Evolutionary conservation across 2,888 invertebrate genomes (phyloP), one percentile per base, ranked within the genome.

Genomic region (Argyra leucocephala): DNA sequence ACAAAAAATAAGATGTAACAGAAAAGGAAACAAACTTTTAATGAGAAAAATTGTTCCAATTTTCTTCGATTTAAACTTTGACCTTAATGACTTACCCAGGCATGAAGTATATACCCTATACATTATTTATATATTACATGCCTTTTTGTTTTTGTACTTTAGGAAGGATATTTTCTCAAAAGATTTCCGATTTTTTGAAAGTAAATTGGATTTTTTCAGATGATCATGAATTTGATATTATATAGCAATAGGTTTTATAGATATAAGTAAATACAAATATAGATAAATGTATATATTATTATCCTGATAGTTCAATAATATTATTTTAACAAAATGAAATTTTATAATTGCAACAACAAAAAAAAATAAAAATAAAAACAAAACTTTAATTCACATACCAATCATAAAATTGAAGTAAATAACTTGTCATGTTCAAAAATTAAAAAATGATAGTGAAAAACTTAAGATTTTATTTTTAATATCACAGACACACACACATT

Each of bases 41-140:
- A 48, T 48, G 48, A 48, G 48, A 48, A 48, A 48, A 48, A 48
- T 48, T 48, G 48, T 48, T 48, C n/a, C 48, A 48, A 48, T 48
- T n/a, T 48, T 48, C 48, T 48, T 48, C 48, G 48, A 48, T 48
- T 48, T 48, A 48, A 48, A 48, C 48, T 48, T 48, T 18, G 18
- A 48, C 48, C 12, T 48, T 48, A 48, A 48, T 48, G 48, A 48
- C 48, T 48, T 48, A 48, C 48, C 31, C 10, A 18, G 12, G 37
- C 10, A 31, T 5, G 31, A 10, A 31, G 10, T 7, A 31, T 7
- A 31, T 31, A 31, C 5, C 10, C 10, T 37, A 9, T 37, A 9
- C 37, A 9, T 48, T 48, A 18, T 48, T 18, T 31, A 6, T 12
- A 9, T 37, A 9, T 48, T 48, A n/a, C 12, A 18, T 48, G 37